phyloP scores from a whole-genome alignment of 2,797 vertebrate genomes.

The Lophius americanus region DNA sequence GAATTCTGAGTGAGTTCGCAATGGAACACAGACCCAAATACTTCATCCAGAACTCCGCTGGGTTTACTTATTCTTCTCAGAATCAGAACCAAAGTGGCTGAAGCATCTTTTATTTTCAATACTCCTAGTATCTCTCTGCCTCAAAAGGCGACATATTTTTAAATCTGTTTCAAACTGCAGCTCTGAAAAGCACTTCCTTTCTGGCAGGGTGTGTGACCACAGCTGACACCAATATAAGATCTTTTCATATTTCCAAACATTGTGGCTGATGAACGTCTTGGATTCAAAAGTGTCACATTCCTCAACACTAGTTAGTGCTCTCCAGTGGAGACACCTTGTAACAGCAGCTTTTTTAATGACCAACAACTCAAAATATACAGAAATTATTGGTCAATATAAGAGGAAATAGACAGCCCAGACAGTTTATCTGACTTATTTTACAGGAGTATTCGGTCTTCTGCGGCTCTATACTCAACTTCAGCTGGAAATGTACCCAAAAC shows the following conservation, averaged over 20 bases:
- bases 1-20: not conserved
- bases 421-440: not conserved
- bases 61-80: too few relatives aligned
- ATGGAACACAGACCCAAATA: not conserved
- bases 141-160: too few relatives aligned
- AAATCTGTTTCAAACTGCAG: too few relatives aligned
- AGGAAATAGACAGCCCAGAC: too few relatives aligned
- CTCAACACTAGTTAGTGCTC: conserved; percentile 2
- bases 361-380: not conserved
- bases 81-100: too few relatives aligned
- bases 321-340: conserved; percentile 31
- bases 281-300: not conserved
- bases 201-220: not conserved
- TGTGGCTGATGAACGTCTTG: not conserved
- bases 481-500: too few relatives aligned
- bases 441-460: not conserved
- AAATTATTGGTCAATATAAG: too few relatives aligned
- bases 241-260: not conserved
- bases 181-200: too few relatives aligned
- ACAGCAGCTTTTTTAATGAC: not conserved
- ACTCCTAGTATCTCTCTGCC: too few relatives aligned
- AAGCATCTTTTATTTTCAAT: too few relatives aligned
- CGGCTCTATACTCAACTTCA: not conserved
- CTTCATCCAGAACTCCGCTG: too few relatives aligned
- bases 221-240: too few relatives aligned